These are phyloP conservation scores for Tiaroga cobitis DNA, from an alignment of 2,797 vertebrate species.

Conservation along the genomic window DNA sequence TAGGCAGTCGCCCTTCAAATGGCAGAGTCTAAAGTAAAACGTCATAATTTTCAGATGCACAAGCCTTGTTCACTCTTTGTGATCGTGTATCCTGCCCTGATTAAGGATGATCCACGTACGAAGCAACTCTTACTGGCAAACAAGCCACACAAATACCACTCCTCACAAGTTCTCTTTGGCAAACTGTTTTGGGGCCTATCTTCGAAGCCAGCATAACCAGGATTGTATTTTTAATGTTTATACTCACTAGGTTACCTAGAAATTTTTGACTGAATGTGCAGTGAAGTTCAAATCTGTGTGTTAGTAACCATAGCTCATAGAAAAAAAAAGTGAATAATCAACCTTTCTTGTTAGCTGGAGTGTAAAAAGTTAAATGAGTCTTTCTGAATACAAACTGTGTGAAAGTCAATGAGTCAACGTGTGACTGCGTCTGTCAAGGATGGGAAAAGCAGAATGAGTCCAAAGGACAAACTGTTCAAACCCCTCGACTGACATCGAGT, in stretches of 20 bases:
- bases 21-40: background rate
- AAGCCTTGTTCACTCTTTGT: too few relatives aligned
- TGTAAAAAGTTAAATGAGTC: background rate
- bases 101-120: background rate
- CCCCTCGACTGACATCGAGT: background rate
- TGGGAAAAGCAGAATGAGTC: background rate
- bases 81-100: too few relatives aligned
- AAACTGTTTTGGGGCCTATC: background rate
- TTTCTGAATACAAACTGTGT: slow-evolving; percentile 19
- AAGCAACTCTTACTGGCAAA: background rate
- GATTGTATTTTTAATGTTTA: background rate
- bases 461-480: background rate
- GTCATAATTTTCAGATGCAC: too few relatives aligned
- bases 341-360: background rate
- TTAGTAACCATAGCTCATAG: slow-evolving; percentile 1
- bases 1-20: background rate
- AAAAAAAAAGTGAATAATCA: slow-evolving; percentile 36
- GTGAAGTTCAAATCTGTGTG: slow-evolving; percentile 1
- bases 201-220: background rate
- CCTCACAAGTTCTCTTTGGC: background rate
- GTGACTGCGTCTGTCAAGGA: slow-evolving; percentile 3
- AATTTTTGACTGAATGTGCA: background rate
- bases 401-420: slow-evolving; percentile 7
- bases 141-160: background rate
- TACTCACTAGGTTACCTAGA: too few relatives aligned